These are phyloP conservation scores for Engraulis encrasicolus DNA, from an alignment of 2,113 vertebrate genomes.

Conservation along the genomic window DNA sequence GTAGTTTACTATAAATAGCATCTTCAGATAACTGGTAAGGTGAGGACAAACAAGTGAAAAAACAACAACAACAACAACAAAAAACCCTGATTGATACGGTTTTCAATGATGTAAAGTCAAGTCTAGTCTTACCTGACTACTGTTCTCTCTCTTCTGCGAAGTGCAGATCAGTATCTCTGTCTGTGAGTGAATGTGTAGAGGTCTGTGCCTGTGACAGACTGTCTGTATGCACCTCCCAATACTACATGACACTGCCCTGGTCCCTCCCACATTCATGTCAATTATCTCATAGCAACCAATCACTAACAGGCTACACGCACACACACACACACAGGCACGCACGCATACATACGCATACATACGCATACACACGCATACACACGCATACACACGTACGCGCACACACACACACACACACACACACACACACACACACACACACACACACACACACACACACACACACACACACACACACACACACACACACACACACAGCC, in stretches of 20 bases:
- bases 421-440: background rate
- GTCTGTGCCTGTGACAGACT: background rate
- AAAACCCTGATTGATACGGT: no score
- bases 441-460: background rate
- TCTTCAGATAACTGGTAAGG: no score
- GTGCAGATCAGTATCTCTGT: background rate
- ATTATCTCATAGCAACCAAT: constrained; percentile 38
- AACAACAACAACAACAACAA: background rate
- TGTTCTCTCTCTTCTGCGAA: background rate
- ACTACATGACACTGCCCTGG: background rate
- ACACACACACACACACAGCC: background rate
- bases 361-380: background rate
- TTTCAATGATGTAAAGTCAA: background rate
- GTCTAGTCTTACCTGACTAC: background rate
- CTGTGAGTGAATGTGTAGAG: background rate
- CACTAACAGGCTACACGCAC: background rate
- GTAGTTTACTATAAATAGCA: no score
- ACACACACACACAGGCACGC: background rate
- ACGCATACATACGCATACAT: background rate
- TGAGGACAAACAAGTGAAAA: background rate
- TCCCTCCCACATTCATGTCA: background rate
- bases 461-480: background rate
- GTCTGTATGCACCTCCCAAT: background rate
- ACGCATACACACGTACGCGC: no score
- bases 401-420: background rate